Conservation (phyloP, 2,888 invertebrate species). For the Trichogramma dendrolimi region DNA sequence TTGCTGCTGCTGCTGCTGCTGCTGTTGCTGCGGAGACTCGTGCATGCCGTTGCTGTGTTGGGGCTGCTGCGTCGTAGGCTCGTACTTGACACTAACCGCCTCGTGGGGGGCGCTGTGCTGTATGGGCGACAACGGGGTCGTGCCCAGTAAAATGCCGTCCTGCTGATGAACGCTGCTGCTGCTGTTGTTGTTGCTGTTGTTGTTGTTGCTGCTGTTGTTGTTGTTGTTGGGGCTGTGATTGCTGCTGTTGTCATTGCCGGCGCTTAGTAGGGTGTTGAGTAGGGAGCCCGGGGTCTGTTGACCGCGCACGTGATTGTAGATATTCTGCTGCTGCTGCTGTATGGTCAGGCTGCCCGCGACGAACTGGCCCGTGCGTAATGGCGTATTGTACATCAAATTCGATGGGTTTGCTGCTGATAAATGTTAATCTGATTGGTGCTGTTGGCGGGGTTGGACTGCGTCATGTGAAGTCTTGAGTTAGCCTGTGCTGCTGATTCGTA, state of each 20-base stretch:
- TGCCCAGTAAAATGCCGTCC: constrained; percentile 47
- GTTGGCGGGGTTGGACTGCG: constrained; percentile 18
- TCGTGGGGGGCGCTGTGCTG: constrained; percentile 40
- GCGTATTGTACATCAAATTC: constrained; percentile 10
- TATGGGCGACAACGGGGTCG: constrained; percentile 46
- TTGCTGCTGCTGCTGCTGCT: constrained; percentile 55
- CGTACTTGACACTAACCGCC: constrained; percentile 55
- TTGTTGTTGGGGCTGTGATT: background rate
- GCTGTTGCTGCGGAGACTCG: constrained; percentile 39
- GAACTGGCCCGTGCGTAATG: no score
- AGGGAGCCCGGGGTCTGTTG: no score
- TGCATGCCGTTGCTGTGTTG: constrained; percentile 51
- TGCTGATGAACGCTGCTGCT: constrained; percentile 38
- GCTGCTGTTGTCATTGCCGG: constrained; percentile 30
- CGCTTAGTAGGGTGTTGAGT: no score
- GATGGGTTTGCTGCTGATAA: constrained; percentile 2
- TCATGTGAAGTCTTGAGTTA: background rate
- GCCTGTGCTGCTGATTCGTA: no score
- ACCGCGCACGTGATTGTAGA: no score
- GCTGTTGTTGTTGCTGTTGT: background rate
- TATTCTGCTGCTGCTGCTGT: no score
- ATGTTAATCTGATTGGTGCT: constrained; percentile 18
- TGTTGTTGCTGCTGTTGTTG: background rate
- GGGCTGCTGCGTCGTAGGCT: constrained; percentile 61
- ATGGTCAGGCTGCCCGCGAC: no score